Base-by-base conservation (phyloP, 2,888 invertebrate species). In the Leucoma salicis region DNA sequence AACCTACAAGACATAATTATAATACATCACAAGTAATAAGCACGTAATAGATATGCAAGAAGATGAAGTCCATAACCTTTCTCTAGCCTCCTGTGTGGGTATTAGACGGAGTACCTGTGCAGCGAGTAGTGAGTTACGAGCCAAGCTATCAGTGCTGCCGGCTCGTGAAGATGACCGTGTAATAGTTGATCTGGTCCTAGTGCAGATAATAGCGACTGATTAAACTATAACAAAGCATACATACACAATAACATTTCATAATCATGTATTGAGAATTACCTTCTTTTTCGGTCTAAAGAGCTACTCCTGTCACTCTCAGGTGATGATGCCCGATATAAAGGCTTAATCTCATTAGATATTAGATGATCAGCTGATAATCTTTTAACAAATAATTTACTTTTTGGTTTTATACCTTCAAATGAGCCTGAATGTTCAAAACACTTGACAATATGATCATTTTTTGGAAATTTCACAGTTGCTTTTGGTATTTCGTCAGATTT, bases 61-160 rank as follows among this genome's bases (percentile, higher is more conserved):
- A 7, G 18, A 37, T 46, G n/a, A 43, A 24, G 29, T 31, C 15
- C 28, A 47, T 59, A 63, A 94, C 94, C 94, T 93, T 83, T 95
- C 94, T 63, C 95, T 89, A 16, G 95, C 96, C 76, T 95, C 95
- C 57, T 93, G 93, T 1, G 95, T 94, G 14, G 96, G 96, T 70
- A 96, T 95, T 48, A 96, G 91, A 78, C 95, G 93, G 46, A 95
- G 81, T 45, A 95, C 94, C 80, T 95, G 95, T 48, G 95, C 95
- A 29, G 95, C 95, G 67, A 95, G 91, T 55, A 95, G 78, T 16
- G 95, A 93, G 69, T 95, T 94, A 52, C 93, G 91, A 24, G 93
- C 95, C 66, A 94, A 88, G 74, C 93, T 94, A 70, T 94, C 93
- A 65, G 93, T 92, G 66, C 91, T 91, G 25, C 89, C 88, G 3